A percentile compares a stretch with the other conserved stretches of the same genome.
phyloP scores from a whole-genome alignment of 2,888 invertebrate genomes.

The Linnaemya tessellans region DNA sequence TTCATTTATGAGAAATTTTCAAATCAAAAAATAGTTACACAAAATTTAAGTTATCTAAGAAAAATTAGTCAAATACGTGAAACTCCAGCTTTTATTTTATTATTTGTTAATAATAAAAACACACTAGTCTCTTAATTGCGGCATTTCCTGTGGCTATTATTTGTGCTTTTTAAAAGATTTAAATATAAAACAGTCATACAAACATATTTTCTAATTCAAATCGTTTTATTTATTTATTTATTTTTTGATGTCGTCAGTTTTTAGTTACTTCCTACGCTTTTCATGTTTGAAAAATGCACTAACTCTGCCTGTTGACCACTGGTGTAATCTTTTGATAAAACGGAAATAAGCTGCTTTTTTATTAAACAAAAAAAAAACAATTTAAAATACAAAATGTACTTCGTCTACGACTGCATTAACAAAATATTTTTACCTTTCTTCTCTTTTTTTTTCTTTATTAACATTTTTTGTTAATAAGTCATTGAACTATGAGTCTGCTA shows the following conservation, averaged over 20 bases:
- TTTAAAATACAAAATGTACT: constrained; percentile 36
- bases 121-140: background rate
- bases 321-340: constrained; percentile 62
- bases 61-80: constrained; percentile 2
- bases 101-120: background rate
- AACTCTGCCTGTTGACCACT: constrained; percentile 25
- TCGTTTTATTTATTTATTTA: constrained; percentile 22
- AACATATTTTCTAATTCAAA: background rate
- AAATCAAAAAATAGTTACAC: background rate
- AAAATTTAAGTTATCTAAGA: constrained; percentile 18
- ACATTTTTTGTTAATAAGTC: constrained; percentile 45
- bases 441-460: constrained; percentile 22
- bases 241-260: constrained; percentile 26
- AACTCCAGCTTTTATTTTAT: background rate
- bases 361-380: constrained; percentile 19
- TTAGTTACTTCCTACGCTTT: constrained; percentile 59
- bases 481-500: constrained; percentile 56
- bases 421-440: constrained; percentile 57
- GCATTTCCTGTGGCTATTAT: constrained; percentile 35
- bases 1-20: constrained; percentile 25
- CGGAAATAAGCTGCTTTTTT: constrained; percentile 59
- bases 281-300: constrained; percentile 41
- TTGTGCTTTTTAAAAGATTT: constrained; percentile 31
- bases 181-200: constrained; percentile 16
- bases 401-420: constrained; percentile 58